Percentiles rank a stretch among this genome's conserved stretches.
phyloP scores from a whole-genome alignment of 2,113 vertebrate genomes.

The Ahaetulla prasina region DNA sequence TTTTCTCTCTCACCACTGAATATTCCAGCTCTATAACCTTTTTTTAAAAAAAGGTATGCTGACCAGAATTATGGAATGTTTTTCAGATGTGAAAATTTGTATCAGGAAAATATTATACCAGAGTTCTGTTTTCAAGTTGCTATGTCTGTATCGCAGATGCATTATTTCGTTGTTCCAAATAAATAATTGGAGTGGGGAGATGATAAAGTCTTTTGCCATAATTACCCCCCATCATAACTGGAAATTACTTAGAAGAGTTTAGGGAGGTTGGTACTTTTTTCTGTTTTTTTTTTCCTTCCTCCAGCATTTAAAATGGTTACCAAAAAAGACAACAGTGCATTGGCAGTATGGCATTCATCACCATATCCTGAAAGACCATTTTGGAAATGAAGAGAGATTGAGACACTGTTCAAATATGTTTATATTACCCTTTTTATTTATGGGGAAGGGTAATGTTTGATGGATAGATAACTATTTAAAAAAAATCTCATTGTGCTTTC shows the following conservation, averaged over 20 bases:
- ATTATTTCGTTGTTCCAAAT: neutral
- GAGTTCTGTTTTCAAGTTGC: neutral
- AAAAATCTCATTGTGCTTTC: neutral
- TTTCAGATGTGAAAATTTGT: no score
- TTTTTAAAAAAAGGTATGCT: no score
- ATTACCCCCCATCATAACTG: neutral
- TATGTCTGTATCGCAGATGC: neutral
- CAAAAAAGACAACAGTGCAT: neutral
- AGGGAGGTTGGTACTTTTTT: neutral
- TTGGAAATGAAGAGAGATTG: neutral
- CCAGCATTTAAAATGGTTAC: neutral
- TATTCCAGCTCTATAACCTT: no score
- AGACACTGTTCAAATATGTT: neutral
- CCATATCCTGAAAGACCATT: neutral
- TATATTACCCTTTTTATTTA: neutral
- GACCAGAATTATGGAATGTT: no score
- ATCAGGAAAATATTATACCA: neutral
- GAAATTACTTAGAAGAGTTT: neutral
- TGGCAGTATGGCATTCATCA: neutral
- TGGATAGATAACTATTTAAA: neutral
- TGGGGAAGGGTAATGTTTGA: neutral
- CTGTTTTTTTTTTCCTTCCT: neutral
- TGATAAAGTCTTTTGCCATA: neutral
- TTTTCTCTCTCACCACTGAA: neutral
- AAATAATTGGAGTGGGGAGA: neutral